Base-by-base conservation (phyloP, 1,140 invertebrate species). In the Euglossa dilemma region DNA sequence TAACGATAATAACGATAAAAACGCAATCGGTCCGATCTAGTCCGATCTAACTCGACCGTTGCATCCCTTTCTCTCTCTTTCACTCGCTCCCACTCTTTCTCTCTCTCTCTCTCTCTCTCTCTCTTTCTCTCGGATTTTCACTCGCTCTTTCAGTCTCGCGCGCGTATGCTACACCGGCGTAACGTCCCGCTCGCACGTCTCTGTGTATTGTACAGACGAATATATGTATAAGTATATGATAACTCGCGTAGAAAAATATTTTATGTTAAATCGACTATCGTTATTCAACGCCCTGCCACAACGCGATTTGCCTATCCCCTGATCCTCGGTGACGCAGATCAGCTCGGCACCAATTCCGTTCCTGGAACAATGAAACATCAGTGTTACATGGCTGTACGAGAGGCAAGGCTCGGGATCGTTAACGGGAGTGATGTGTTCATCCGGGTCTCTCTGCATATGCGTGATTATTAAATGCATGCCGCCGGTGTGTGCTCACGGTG, bases 341-440 rank as follows among this genome's bases (percentile, higher is more conserved):
- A 93, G 88, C 93, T 92, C 70, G 90, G 92, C 69, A 94, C 93
- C 80, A 94, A 83, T 84, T 93, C 93, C n/a, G 93, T 94, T 80
- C 93, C 93, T 94, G 92, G 18, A 94, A 93, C 85, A 93, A 69
- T 59, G 18, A 64, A 67, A 71, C 5, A 52, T 52, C 36, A 36
- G 36, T 36, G 36, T 36, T 36, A 36, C 36, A 36, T 36, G 36
- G 36, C 36, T 36, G 36, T 36, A 4, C 36, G 36, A 36, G 36
- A 36, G 18, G 36, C 9, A 64, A 28, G 28, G 23, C 6, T 16
- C 14, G 28, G 14, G 0, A 59, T 59, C 57, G 6, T 63, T 28
- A 63, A 28, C 16, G 25, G 61, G 36, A 36, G 16, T 36, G 61
- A 63, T 28, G 61, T 63, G 25, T 18, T 63, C 25, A 25, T 36